phyloP scores from a whole-genome alignment of 2,888 invertebrate species.

The Melieria crassipennis region DNA sequence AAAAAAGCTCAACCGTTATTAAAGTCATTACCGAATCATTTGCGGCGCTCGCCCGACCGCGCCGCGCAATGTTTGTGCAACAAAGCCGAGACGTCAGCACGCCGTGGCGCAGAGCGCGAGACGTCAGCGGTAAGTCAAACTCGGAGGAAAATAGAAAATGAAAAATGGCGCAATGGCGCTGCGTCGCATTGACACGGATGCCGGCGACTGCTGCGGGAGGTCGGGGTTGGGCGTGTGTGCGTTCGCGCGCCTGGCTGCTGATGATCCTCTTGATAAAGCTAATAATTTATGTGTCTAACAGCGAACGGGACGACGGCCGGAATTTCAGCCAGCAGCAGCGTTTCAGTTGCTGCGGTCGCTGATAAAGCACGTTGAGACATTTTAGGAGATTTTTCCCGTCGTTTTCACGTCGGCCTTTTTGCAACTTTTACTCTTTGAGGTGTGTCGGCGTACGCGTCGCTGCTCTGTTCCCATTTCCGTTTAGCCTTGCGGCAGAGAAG shows the following conservation, averaged over 20 bases:
- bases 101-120: background rate
- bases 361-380: background rate
- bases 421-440: background rate
- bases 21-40: constrained; percentile 19
- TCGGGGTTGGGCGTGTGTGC: constrained; percentile 7
- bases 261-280: constrained; percentile 19
- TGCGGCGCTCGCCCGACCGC: background rate
- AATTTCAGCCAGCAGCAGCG: background rate
- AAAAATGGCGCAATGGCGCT: background rate
- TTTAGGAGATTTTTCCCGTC: background rate
- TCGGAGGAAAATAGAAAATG: constrained; percentile 12
- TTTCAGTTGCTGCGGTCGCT: background rate
- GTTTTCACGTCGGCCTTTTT: background rate
- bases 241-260: background rate
- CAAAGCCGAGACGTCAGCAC: background rate
- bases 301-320: background rate
- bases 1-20: constrained; percentile 10
- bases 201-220: background rate
- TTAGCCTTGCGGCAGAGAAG: no score
- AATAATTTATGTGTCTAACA: constrained; percentile 23
- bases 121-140: background rate
- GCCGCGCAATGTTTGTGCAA: background rate
- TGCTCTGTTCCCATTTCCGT: no score
- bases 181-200: background rate
- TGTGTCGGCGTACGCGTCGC: no score